Base-by-base conservation (phyloP, 2,113 vertebrate species). In the Chaetura pelagica region DNA sequence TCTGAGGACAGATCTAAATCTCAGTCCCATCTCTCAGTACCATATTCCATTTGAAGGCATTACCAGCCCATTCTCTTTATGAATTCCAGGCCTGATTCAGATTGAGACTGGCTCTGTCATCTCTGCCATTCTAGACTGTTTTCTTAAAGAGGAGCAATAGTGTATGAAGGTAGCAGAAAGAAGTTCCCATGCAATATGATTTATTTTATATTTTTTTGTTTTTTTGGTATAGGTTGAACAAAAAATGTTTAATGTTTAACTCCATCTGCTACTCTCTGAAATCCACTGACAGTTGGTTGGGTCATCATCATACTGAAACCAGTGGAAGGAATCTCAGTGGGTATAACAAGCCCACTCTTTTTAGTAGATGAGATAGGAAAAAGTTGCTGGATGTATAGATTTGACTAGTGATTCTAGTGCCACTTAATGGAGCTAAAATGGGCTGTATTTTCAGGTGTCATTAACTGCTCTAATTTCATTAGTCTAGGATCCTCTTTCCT, bases 391-490 rank as follows among this genome's bases (percentile, higher is more conserved):
- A 14, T 75, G 2, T 49, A 27, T 40, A 69, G 27, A 58, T 90
- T 72, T 87, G 48, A 29, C 13, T 72, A 52, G 15, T 81, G 61
- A 86, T 75, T 81, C 64, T 48, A 52, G 32, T 84, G 72, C 30
- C 46, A n/a, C 35, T 93, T 73, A 63, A 63, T 61, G 48, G 59
- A 86, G 71, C n/a, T 77, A 46, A 74, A 74, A 48, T 46, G 30
- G 15, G 10, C 63, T 27, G 46, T 68, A 55, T 72, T 84, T 92
- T 61, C 67, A 62, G 68, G 42, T 64, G 2, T 90, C 54, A 26
- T 88, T 82, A 82, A 42, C 72, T 62, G 42, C 79, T 78, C 14
- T 87, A 15, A 78, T 92, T 95, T 59, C 52, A 49, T 83, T 67
- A 74, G 46, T n/a, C 35, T 62, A 4, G 19, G 63, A 62, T 82